Evolutionary conservation across 2,888 invertebrate genomes (phyloP).

Genomic region (Nomada fabriciana): DNA sequence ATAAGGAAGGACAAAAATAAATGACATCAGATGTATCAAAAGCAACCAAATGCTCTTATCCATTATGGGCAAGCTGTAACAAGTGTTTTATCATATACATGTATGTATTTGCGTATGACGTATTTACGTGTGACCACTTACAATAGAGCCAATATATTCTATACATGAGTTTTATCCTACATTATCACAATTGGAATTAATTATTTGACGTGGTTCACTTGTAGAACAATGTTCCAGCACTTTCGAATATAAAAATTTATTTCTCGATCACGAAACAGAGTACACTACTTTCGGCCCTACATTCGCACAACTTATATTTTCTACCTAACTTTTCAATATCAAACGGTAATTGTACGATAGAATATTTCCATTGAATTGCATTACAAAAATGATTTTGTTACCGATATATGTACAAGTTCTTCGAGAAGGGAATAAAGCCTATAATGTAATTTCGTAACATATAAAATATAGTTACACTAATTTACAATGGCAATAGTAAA

Average conservation of each 20-base stretch:
- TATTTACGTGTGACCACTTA: slow-evolving; percentile 18
- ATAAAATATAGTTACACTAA: background rate
- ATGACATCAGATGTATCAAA: background rate
- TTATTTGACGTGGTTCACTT: background rate
- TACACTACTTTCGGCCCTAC: background rate
- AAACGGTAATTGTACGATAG: no score
- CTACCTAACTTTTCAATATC: no score
- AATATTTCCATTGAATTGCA: background rate
- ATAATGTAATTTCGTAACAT: background rate
- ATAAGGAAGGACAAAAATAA: background rate
- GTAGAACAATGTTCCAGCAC: slow-evolving; percentile 29
- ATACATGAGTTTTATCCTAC: background rate
- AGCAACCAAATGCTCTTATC: background rate
- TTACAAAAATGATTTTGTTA: background rate
- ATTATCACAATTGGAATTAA: slow-evolving; percentile 12
- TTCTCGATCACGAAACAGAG: background rate
- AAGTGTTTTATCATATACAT: slow-evolving; percentile 8
- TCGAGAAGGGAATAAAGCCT: background rate
- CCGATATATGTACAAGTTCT: background rate
- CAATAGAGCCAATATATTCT: background rate
- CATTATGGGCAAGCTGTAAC: background rate
- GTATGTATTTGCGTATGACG: background rate
- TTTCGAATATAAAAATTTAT: slow-evolving; percentile 10
- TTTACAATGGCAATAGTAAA: background rate
- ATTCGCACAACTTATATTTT: background rate